phyloP scores from a whole-genome alignment of 2,797 vertebrate species.

The Hoplostethus mediterraneus region DNA sequence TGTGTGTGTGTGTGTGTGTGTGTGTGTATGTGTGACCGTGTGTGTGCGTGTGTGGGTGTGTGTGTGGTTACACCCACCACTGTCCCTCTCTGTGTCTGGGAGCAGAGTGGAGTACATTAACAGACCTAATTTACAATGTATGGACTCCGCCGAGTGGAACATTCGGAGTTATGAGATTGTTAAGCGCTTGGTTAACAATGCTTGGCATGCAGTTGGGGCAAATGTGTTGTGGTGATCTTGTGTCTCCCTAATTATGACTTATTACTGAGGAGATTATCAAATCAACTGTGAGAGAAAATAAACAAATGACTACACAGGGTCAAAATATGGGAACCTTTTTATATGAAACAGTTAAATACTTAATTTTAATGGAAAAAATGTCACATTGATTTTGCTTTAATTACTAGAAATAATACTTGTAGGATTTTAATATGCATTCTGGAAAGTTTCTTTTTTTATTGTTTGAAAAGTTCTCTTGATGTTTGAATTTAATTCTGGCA shows the following conservation, averaged over 20 bases:
- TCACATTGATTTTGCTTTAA: background rate
- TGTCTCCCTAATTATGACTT: slow-evolving; percentile 66
- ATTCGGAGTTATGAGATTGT: slow-evolving; percentile 77
- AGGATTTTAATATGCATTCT: background rate
- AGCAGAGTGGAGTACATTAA: slow-evolving; percentile 76
- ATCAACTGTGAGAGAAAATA: slow-evolving; percentile 54
- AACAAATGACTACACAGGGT: slow-evolving; percentile 49
- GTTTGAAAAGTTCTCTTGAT: background rate
- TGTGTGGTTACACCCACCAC: slow-evolving; percentile 69
- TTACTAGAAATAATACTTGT: background rate
- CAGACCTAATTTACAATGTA: slow-evolving; percentile 84
- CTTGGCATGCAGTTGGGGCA: slow-evolving; percentile 62
- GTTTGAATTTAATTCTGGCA: slow-evolving; percentile 15
- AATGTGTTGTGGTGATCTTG: slow-evolving; percentile 65
- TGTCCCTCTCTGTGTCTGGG: slow-evolving; percentile 61
- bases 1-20: slow-evolving; percentile 34
- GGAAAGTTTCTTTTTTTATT: background rate
- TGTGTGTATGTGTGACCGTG: slow-evolving; percentile 36
- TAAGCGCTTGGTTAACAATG: slow-evolving; percentile 83
- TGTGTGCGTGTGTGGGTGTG: slow-evolving; percentile 45
- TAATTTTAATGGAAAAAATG: background rate
- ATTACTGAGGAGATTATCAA: slow-evolving; percentile 46
- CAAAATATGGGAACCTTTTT: slow-evolving; percentile 23
- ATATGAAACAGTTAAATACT: slow-evolving; percentile 1
- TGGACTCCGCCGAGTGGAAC: slow-evolving; percentile 80